phyloP scores from a whole-genome alignment of 1,140 invertebrate species.

The Steinernema khuongi region DNA sequence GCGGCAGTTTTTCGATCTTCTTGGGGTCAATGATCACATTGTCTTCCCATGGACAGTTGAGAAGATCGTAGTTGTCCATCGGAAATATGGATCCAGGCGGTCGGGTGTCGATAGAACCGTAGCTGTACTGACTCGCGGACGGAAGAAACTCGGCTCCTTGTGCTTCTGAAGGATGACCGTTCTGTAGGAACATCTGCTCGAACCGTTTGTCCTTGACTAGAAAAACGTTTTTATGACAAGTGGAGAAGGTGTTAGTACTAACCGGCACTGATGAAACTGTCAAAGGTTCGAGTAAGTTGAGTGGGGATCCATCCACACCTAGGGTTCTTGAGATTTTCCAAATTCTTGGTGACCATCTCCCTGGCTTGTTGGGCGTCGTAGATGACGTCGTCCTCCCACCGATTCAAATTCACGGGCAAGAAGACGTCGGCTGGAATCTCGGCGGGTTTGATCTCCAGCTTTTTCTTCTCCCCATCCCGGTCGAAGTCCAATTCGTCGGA shows the following conservation, averaged over 20 bases:
- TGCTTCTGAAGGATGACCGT: background rate
- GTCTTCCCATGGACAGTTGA: constrained; percentile 78
- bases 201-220: constrained; percentile 41
- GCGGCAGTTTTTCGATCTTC: constrained; percentile 67
- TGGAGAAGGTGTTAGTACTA: constrained; percentile 12
- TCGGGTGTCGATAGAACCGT: background rate
- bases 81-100: constrained; percentile 53
- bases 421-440: constrained; percentile 37
- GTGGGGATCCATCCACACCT: constrained; percentile 57
- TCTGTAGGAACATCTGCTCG: constrained; percentile 41
- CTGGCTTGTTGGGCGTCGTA: constrained; percentile 89
- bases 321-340: constrained; percentile 46
- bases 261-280: constrained; percentile 37
- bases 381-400: constrained; percentile 96
- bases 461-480: constrained; percentile 14
- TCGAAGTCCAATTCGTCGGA: background rate
- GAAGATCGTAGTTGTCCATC: constrained; percentile 50
- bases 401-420: constrained; percentile 59
- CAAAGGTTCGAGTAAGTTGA: constrained; percentile 51
- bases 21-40: constrained; percentile 97
- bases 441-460: constrained; percentile 21
- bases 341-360: constrained; percentile 44
- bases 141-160: background rate
- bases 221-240: constrained; percentile 29
- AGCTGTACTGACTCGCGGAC: background rate